These are phyloP conservation scores for Cirrhinus molitorella DNA, from an alignment of 2,797 vertebrate genomes.

Conservation along the genomic window DNA sequence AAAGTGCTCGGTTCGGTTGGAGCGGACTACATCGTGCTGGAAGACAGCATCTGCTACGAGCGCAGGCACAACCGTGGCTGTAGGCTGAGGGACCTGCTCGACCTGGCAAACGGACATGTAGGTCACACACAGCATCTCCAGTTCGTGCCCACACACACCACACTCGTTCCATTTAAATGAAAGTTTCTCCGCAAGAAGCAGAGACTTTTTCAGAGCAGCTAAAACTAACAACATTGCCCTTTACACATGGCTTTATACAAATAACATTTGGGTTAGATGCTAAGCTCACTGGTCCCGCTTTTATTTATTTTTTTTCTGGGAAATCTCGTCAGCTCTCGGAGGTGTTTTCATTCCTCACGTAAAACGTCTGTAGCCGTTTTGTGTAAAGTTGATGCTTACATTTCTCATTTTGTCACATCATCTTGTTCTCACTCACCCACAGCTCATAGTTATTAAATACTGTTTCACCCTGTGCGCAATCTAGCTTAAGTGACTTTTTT, in stretches of 20 bases:
- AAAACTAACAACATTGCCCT: constrained; percentile 31
- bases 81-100: constrained; percentile 91
- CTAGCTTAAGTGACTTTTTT: constrained; percentile 18
- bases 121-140: constrained; percentile 68
- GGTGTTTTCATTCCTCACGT: constrained; percentile 28
- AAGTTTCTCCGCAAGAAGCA: not conserved
- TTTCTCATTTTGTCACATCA: constrained; percentile 36
- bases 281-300: not conserved
- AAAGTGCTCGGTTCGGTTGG: constrained; percentile 83
- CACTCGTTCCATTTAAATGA: constrained; percentile 13
- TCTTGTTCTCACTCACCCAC: constrained; percentile 26
- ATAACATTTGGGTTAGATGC: constrained; percentile 2
- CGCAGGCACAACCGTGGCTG: constrained; percentile 90
- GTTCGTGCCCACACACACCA: constrained; percentile 21
- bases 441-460: constrained; percentile 31
- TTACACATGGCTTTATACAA: constrained; percentile 26
- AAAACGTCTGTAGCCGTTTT: constrained; percentile 5
- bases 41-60: constrained; percentile 97
- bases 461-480: not conserved
- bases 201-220: not conserved
- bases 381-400: constrained; percentile 15
- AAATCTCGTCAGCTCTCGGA: constrained; percentile 8
- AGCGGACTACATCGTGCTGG: constrained; percentile 90
- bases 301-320: constrained; percentile 26
- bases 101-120: constrained; percentile 92